Percentiles rank a stretch among this genome's conserved stretches.
Conservation (phyloP, 2,888 invertebrate genomes). For the Baronia brevicornis region DNA sequence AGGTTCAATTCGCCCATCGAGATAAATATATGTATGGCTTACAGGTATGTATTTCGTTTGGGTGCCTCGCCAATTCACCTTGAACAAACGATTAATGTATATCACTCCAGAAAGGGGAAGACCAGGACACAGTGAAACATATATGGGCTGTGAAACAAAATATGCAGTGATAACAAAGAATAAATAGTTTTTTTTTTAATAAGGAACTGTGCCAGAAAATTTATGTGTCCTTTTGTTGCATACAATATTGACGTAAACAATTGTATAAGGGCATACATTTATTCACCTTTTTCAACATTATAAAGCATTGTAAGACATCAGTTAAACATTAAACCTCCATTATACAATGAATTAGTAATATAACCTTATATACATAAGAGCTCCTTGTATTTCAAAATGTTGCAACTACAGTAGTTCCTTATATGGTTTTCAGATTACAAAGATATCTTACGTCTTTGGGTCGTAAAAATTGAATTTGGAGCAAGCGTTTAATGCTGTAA, state of each 20-base stretch:
- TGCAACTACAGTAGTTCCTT: slow-evolving; percentile 12
- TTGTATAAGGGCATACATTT: slow-evolving; percentile 34
- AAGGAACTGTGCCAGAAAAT: too few relatives aligned
- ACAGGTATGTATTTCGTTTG: too few relatives aligned
- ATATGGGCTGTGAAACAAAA: too few relatives aligned
- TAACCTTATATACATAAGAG: slow-evolving; percentile 9
- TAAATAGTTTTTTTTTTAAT: too few relatives aligned
- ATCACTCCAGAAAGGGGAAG: too few relatives aligned
- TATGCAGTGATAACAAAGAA: too few relatives aligned
- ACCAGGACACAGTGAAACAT: too few relatives aligned
- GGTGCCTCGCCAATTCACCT: too few relatives aligned
- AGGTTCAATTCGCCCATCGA: too few relatives aligned
- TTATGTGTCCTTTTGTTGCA: too few relatives aligned
- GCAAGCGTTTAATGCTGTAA: slow-evolving; percentile 5
- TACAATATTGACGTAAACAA: not conserved
- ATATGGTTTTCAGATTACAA: slow-evolving; percentile 14
- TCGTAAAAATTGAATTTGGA: slow-evolving; percentile 11
- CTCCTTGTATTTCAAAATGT: slow-evolving; percentile 10
- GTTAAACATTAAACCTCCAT: slow-evolving; percentile 34
- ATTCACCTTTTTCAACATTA: slow-evolving; percentile 35
- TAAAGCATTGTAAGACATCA: slow-evolving; percentile 35
- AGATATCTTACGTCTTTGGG: slow-evolving; percentile 13
- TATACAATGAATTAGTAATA: slow-evolving; percentile 8
- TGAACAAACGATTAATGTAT: too few relatives aligned
- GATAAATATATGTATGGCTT: too few relatives aligned